phyloP scores from a whole-genome alignment of 2,113 vertebrate genomes.

The Accipiter virgatus region DNA sequence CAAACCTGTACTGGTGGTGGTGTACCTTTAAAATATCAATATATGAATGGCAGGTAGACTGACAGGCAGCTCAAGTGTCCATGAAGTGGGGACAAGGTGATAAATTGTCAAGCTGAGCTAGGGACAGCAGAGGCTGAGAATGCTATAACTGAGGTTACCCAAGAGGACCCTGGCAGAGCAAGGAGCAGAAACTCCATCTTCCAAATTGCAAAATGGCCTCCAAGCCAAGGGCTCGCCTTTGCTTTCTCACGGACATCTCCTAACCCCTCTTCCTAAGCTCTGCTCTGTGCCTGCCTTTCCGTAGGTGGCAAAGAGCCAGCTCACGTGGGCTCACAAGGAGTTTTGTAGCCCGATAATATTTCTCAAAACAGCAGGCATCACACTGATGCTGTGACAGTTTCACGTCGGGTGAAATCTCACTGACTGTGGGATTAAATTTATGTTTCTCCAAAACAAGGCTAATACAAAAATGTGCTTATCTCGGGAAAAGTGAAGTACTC shows the following conservation, averaged over 20 bases:
- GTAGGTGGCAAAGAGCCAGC: background rate
- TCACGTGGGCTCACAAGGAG: rapidly evolving
- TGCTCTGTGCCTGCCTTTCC: background rate
- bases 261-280: background rate
- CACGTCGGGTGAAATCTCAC: background rate
- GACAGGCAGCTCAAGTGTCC: background rate
- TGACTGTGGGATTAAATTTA: background rate
- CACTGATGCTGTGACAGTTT: background rate
- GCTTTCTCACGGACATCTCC: rapidly evolving
- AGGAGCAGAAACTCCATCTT: background rate
- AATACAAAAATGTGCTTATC: background rate
- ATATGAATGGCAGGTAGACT: background rate
- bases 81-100: background rate
- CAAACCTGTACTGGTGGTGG: background rate
- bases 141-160: background rate
- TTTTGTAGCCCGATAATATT: background rate
- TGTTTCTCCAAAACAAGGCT: background rate
- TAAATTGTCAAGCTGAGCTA: background rate
- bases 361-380: background rate
- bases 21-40: background rate
- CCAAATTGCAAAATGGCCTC: background rate
- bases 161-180: background rate
- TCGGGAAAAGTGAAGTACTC: background rate
- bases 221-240: background rate
- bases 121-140: background rate